Percentiles rank a stretch among this genome's conserved stretches.
Evolutionary conservation across 1,140 invertebrate species (phyloP).

Genomic region (Panagrolaimus sp.): DNA sequence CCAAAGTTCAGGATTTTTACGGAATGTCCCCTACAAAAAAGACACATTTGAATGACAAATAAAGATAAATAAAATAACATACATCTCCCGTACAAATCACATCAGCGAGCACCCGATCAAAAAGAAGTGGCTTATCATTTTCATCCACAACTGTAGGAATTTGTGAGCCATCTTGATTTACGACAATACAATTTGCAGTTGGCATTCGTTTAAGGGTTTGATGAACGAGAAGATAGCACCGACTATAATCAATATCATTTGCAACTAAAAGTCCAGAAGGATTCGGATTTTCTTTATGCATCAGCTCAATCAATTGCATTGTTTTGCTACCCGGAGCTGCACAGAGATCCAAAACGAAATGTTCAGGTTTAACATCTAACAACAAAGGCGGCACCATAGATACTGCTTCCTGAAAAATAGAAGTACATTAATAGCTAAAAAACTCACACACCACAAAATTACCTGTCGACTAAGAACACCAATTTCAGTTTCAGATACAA

Average conservation of each 20-base stretch:
- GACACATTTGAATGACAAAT: too few relatives aligned
- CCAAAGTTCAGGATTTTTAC: slow-evolving; percentile 98
- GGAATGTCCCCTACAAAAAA: slow-evolving; percentile 68
- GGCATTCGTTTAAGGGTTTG: slow-evolving; percentile 89
- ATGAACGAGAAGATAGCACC: slow-evolving; percentile 97
- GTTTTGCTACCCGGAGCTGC: slow-evolving; percentile 73
- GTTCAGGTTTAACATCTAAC: slow-evolving; percentile 39
- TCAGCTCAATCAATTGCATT: slow-evolving; percentile 88
- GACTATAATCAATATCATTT: slow-evolving; percentile 92
- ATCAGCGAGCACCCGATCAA: slow-evolving; percentile 91
- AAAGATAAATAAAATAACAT: too few relatives aligned
- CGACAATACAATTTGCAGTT: slow-evolving; percentile 85
- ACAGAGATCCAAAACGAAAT: slow-evolving; percentile 40
- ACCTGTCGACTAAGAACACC: slow-evolving; percentile 43
- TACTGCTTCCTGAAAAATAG: slow-evolving; percentile 19
- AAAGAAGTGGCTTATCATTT: slow-evolving; percentile 63
- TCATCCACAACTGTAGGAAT: slow-evolving; percentile 69
- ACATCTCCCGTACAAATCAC: slow-evolving; percentile 71
- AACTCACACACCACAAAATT: too few relatives aligned
- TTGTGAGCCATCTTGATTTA: slow-evolving; percentile 89
- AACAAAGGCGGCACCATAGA: slow-evolving; percentile 44
- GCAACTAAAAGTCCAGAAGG: slow-evolving; percentile 85
- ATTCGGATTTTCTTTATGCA: slow-evolving; percentile 72
- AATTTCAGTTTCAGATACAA: slow-evolving; percentile 43
- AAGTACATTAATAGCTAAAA: too few relatives aligned